These are phyloP conservation scores for Ploceus nigricollis DNA, from an alignment of 2,113 vertebrate genomes.

Conservation along the genomic window DNA sequence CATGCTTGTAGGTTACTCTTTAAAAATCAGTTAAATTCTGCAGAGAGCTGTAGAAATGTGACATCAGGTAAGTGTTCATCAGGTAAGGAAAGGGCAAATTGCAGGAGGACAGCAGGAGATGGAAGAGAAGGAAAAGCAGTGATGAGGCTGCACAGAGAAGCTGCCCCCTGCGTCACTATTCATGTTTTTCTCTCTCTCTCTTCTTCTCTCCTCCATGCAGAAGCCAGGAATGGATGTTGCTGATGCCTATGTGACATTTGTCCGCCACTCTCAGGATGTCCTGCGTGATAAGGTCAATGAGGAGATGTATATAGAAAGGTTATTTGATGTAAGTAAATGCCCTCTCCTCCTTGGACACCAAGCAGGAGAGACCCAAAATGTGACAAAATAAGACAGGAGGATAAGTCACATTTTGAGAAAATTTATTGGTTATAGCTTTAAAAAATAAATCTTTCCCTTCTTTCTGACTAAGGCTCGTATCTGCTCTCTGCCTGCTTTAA, in stretches of 20 bases:
- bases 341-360: slow-evolving; percentile 88
- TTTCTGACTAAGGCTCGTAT: slow-evolving; percentile 69
- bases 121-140: neutral
- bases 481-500: slow-evolving; percentile 78
- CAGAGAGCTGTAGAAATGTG: neutral
- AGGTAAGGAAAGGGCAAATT: neutral
- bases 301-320: slow-evolving; percentile 99
- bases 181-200: slow-evolving; percentile 59
- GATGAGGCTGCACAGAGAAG: neutral
- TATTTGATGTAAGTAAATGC: slow-evolving; percentile 99
- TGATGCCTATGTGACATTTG: slow-evolving; percentile 96
- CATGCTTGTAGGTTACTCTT: neutral
- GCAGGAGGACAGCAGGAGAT: neutral
- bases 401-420: slow-evolving; percentile 99
- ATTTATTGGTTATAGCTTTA: slow-evolving; percentile 66
- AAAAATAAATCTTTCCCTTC: slow-evolving; percentile 68
- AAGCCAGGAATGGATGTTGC: slow-evolving; percentile 98
- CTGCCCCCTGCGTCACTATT: neutral
- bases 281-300: slow-evolving; percentile 99
- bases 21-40: neutral
- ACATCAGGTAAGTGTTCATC: neutral
- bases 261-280: slow-evolving; percentile 98
- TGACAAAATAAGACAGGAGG: slow-evolving; percentile 99
- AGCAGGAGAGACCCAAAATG: slow-evolving; percentile 96
- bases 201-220: slow-evolving; percentile 73